These are phyloP conservation scores for Sebastes ruberrimus DNA, from an alignment of 2,797 vertebrate genomes.

Conservation along the genomic window DNA sequence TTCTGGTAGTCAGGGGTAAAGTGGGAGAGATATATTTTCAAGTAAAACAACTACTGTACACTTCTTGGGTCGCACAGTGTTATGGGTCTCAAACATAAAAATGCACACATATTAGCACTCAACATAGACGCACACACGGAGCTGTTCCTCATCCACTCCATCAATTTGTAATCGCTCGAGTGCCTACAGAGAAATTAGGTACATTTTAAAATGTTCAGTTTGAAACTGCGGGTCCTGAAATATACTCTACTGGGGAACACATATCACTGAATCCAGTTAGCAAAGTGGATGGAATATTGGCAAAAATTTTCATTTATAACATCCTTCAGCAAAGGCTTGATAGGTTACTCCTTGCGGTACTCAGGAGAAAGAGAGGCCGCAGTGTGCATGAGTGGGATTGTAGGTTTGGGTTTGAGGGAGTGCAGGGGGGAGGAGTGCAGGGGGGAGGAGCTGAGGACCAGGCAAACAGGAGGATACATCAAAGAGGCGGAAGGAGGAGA, in stretches of 20 bases:
- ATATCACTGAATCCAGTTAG: slow-evolving; percentile 94
- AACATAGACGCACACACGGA: slow-evolving; percentile 26
- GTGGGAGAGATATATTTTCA: neutral
- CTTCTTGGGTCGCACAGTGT: slow-evolving; percentile 26
- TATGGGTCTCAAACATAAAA: slow-evolving; percentile 32
- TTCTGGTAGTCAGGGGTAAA: neutral
- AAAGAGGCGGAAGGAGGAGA: slow-evolving; percentile 73
- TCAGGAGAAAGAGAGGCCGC: slow-evolving; percentile 84
- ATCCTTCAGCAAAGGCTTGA: slow-evolving; percentile 99
- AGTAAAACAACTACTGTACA: slow-evolving; percentile 2
- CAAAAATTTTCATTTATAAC: slow-evolving; percentile 99
- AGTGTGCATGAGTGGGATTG: slow-evolving; percentile 79
- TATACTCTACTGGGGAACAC: slow-evolving; percentile 82
- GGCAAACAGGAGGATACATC: slow-evolving; percentile 77
- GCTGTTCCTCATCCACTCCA: slow-evolving; percentile 31
- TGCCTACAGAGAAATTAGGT: slow-evolving; percentile 41
- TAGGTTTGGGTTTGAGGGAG: slow-evolving; percentile 73
- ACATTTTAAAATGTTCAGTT: slow-evolving; percentile 20
- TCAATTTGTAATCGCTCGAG: slow-evolving; percentile 36
- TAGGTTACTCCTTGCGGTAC: slow-evolving; percentile 99
- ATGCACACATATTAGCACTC: slow-evolving; percentile 27
- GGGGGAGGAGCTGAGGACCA: slow-evolving; percentile 75
- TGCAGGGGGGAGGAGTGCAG: slow-evolving; percentile 75
- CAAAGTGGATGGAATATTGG: slow-evolving; percentile 96
- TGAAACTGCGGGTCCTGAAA: slow-evolving; percentile 33